Percentiles rank a stretch among this genome's conserved stretches.
These are phyloP conservation scores for Heliconius charithonia DNA, from an alignment of 2,888 invertebrate species.

Conservation along the genomic window DNA sequence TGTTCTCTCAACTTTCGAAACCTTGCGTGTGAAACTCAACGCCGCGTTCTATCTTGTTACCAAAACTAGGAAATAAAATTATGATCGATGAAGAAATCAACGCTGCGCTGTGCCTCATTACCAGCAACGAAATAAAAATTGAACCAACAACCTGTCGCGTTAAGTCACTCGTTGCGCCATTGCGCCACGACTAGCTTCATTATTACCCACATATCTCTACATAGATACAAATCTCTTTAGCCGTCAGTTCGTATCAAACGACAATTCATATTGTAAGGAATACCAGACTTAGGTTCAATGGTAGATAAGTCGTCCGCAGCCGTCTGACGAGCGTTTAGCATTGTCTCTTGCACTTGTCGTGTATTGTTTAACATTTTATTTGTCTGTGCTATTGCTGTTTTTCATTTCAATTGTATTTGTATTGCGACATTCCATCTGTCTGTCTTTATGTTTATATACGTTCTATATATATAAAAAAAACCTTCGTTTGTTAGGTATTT, in stretches of 20 bases:
- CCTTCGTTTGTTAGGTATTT: too few relatives aligned
- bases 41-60: not conserved
- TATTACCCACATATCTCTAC: not conserved
- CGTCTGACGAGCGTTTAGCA: slow-evolving; percentile 9
- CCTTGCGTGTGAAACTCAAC: not conserved
- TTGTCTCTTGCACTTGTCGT: slow-evolving; percentile 37
- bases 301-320: slow-evolving; percentile 25
- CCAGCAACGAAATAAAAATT: not conserved
- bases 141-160: not conserved
- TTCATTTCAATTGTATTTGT: slow-evolving; percentile 23
- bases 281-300: slow-evolving; percentile 7
- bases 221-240: slow-evolving; percentile 1
- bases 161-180: not conserved
- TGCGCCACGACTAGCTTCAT: too few relatives aligned
- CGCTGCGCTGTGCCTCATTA: not conserved
- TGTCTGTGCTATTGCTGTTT: slow-evolving; percentile 35
- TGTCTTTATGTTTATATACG: not conserved
- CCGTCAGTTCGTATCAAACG: slow-evolving; percentile 3
- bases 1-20: too few relatives aligned
- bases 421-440: slow-evolving; percentile 11
- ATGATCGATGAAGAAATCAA: not conserved
- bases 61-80: not conserved
- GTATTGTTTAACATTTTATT: slow-evolving; percentile 41
- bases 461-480: not conserved
- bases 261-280: slow-evolving; percentile 1